Evolutionary conservation across 2,797 vertebrate species (phyloP), one percentile per base, ranked within the genome.

Genomic region (Girardinus metallicus): DNA sequence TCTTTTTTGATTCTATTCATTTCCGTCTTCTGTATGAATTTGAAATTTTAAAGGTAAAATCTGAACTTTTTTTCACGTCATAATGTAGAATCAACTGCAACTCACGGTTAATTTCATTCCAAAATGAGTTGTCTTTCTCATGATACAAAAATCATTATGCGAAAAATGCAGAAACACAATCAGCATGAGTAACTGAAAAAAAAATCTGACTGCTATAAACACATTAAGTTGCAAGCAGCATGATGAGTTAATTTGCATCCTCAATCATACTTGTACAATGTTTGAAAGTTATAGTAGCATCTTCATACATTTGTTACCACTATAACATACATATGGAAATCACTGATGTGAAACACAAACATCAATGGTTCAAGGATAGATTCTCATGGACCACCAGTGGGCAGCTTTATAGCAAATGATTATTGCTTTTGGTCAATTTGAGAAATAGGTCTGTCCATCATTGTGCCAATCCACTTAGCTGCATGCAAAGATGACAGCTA

Each of bases 1-100:
- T 26, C 7, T 64, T 34, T 34, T 16, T 31, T 64, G 51, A 44
- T 83, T 83, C 80, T 86, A 79, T 41, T 76, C 13, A 62, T 46
- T 6, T 81, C 18, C 51, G 26, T 23, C 26, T 53, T 53, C 51
- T 53, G 26, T 53, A 53, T 26, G 23, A 26, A 53, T 10, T 53
- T 53, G 23, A 53, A 53, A 53, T 53, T 53, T 53, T 6, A 26
- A 26, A 26, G 51, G 12, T 53, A 23, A 26, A 53, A 26, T 53
- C 8, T 26, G 51, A 53, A 26, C 51, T 9, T 53, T 26, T 23
- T 53, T 53, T 23, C 8, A 53, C 8, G 7, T 53, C 23, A 26
- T 53, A 53, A 53, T 53, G 13, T 9, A 26, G 23, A 53, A 53
- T 53, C 49, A 53, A 53, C 8, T 53, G 8, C 49, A 53, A 23